Evolutionary conservation across 2,888 invertebrate genomes (phyloP).

Genomic region (Cheilosia urbana): DNA sequence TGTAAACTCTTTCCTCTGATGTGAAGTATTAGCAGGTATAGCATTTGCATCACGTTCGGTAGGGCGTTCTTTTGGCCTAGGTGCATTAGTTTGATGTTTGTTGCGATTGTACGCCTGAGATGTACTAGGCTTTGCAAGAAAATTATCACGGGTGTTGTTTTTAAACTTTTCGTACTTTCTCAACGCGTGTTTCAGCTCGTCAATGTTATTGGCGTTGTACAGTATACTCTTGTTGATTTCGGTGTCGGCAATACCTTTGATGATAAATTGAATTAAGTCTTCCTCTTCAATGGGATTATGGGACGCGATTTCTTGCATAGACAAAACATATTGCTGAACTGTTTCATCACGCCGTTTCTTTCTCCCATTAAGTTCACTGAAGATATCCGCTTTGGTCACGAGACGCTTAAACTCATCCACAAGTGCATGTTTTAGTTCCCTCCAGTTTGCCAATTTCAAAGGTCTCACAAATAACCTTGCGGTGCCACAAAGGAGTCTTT

Average conservation of each 20-base stretch:
- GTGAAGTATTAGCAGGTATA: slow-evolving; percentile 1
- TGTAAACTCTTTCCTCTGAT: slow-evolving; percentile 22
- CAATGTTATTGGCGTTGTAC: slow-evolving; percentile 31
- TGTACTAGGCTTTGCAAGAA: slow-evolving; percentile 21
- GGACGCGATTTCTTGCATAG: slow-evolving; percentile 45
- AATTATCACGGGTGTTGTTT: slow-evolving; percentile 30
- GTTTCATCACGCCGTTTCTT: slow-evolving; percentile 50
- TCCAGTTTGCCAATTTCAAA: slow-evolving; percentile 28
- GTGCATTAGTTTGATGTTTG: slow-evolving; percentile 7
- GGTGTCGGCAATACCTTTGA: slow-evolving; percentile 42
- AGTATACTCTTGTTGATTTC: slow-evolving; percentile 42
- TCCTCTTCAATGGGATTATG: slow-evolving; percentile 40
- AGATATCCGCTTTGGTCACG: slow-evolving; percentile 47
- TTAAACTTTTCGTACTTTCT: slow-evolving; percentile 25
- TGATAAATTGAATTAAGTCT: slow-evolving; percentile 47
- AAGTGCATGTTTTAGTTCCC: slow-evolving; percentile 49
- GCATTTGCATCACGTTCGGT: slow-evolving; percentile 29
- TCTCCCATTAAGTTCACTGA: slow-evolving; percentile 30
- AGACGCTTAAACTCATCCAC: slow-evolving; percentile 38
- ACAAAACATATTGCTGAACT: slow-evolving; percentile 34
- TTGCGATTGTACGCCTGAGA: slow-evolving; percentile 21
- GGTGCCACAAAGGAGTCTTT: slow-evolving; percentile 45
- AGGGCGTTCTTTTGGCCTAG: not conserved
- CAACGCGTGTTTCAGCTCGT: slow-evolving; percentile 32
- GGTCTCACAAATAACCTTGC: slow-evolving; percentile 48